Evolutionary conservation across 2,797 vertebrate genomes (phyloP).

Genomic region (Selene dorsalis): DNA sequence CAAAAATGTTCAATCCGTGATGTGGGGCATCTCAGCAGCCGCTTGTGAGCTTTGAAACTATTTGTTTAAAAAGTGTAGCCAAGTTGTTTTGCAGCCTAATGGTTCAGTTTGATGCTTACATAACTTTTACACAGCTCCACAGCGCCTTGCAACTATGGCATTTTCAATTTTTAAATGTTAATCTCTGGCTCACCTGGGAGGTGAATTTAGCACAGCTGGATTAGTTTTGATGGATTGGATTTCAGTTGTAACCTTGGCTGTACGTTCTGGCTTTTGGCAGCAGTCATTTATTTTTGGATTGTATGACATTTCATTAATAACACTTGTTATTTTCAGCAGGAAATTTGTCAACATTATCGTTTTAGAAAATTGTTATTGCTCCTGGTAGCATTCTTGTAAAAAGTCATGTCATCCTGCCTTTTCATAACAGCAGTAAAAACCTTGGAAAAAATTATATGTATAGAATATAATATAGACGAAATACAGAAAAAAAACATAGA

Average conservation of each 20-base stretch:
- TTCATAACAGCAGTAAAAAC: slow-evolving; percentile 7
- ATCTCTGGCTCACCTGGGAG: slow-evolving; percentile 40
- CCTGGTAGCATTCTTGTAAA: background rate
- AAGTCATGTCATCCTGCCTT: background rate
- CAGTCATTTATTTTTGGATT: slow-evolving; percentile 43
- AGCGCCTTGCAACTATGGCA: slow-evolving; percentile 5
- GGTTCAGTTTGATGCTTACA: slow-evolving; percentile 14
- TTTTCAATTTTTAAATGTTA: slow-evolving; percentile 54
- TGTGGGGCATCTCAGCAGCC: background rate
- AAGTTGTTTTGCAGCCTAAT: background rate
- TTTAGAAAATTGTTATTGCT: slow-evolving; percentile 9
- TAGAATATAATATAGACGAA: background rate
- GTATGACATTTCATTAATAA: slow-evolving; percentile 42
- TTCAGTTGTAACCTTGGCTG: slow-evolving; percentile 39
- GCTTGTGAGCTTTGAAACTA: background rate
- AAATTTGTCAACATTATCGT: slow-evolving; percentile 22
- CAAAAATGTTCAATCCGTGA: background rate
- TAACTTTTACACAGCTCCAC: slow-evolving; percentile 6
- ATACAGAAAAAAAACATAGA: background rate
- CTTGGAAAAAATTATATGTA: background rate
- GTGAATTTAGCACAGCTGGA: slow-evolving; percentile 42
- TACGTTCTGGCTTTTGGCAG: slow-evolving; percentile 32
- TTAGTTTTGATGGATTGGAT: slow-evolving; percentile 57
- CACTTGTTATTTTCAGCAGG: slow-evolving; percentile 1
- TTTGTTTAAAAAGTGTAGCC: background rate